These are phyloP conservation scores for Zeuzera pyrina DNA, from an alignment of 2,888 invertebrate species.

Conservation along the genomic window DNA sequence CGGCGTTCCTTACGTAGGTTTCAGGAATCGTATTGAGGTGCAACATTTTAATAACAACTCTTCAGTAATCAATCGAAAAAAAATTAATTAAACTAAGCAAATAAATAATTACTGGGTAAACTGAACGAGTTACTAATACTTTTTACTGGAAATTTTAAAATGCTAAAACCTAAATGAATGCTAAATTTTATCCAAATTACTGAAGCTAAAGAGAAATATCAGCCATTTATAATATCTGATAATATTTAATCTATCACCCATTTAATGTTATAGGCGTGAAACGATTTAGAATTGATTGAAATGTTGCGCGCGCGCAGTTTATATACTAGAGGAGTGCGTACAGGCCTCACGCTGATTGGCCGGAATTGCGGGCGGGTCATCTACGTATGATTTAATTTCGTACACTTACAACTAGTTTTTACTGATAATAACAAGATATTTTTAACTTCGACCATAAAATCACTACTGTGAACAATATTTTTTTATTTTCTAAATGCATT, in stretches of 20 bases:
- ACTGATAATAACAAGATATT: conserved; percentile 21
- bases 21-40: conserved; percentile 54
- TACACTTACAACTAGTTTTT: conserved; percentile 16
- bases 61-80: too few species aligned
- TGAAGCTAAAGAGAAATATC: conserved; percentile 68
- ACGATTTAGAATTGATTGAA: conserved; percentile 29
- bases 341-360: conserved; percentile 48
- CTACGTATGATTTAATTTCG: conserved; percentile 20
- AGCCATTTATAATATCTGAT: conserved; percentile 66
- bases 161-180: conserved; percentile 1
- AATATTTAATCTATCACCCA: conserved; percentile 61
- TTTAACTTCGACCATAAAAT: conserved; percentile 8
- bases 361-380: conserved; percentile 56
- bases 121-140: conserved; percentile 6
- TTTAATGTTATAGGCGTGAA: conserved; percentile 39
- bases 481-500: neutral
- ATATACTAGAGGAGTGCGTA: conserved; percentile 49
- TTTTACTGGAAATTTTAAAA: neutral
- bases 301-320: conserved; percentile 33
- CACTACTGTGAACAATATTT: neutral
- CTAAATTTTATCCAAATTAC: conserved; percentile 60
- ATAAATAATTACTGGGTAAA: conserved; percentile 10
- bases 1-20: conserved; percentile 51
- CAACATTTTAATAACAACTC: conserved; percentile 52
- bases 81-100: conserved; percentile 4